Percentiles rank a stretch among this genome's conserved stretches.
These are phyloP conservation scores for Plestiodon gilberti DNA, from an alignment of 2,113 vertebrate genomes.

Conservation along the genomic window DNA sequence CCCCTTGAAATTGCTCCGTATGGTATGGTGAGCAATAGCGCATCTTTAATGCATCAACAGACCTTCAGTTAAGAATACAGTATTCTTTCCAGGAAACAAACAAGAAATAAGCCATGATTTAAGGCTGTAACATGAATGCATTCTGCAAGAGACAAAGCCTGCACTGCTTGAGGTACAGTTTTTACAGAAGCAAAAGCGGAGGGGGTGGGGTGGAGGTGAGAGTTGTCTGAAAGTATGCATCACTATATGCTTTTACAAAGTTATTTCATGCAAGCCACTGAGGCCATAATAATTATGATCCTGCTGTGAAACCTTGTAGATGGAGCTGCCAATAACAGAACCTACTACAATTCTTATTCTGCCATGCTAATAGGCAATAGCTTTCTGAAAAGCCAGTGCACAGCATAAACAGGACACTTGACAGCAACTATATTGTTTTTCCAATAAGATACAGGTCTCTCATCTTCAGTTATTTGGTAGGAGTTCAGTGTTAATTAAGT, in stretches of 20 bases:
- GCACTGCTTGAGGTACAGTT: neutral
- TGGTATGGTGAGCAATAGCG: no score
- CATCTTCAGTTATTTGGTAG: neutral
- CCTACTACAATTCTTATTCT: neutral
- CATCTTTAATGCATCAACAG: neutral
- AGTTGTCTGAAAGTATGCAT: neutral
- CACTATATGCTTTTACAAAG: neutral
- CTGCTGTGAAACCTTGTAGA: neutral
- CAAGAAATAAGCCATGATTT: neutral
- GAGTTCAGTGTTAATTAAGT: conserved; percentile 17
- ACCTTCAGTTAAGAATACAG: neutral
- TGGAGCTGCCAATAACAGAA: neutral
- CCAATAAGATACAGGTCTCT: neutral
- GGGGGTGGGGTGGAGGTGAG: neutral
- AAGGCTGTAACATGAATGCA: neutral
- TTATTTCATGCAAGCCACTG: neutral
- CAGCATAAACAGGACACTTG: neutral
- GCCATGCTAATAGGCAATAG: neutral
- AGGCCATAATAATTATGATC: neutral
- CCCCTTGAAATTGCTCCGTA: neutral
- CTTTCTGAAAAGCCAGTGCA: neutral
- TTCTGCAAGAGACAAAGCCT: neutral
- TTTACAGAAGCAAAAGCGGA: neutral
- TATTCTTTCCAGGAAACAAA: neutral
- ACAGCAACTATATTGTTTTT: neutral